A percentile compares a stretch with the other conserved stretches of the same genome.
These are phyloP conservation scores for Melanotus villosus DNA, from an alignment of 2,888 invertebrate species.

Conservation along the genomic window DNA sequence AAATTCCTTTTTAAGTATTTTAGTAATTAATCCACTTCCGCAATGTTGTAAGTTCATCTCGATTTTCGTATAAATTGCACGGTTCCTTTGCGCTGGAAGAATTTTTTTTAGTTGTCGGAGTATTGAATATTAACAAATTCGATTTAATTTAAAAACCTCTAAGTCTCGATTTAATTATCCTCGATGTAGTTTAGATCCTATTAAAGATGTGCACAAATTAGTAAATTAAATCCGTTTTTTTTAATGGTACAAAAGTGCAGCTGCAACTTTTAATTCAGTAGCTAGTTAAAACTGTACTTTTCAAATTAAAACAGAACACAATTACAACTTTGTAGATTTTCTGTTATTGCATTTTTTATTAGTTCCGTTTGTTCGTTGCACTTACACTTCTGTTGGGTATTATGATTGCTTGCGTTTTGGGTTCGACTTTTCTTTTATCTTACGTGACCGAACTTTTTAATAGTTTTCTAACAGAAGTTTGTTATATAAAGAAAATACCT, in stretches of 20 bases:
- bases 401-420: conserved; percentile 26
- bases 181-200: too few relatives aligned
- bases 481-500: conserved; percentile 18
- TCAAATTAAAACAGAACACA: conserved; percentile 37
- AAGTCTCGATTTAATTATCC: too few relatives aligned
- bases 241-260: conserved; percentile 8
- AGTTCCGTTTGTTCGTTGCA: conserved; percentile 18
- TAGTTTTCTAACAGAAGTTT: conserved; percentile 10
- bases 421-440: conserved; percentile 24
- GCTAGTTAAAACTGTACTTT: conserved; percentile 41
- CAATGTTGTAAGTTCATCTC: conserved; percentile 30
- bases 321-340: conserved; percentile 34
- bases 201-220: conserved; percentile 1
- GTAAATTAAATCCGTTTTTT: conserved; percentile 4
- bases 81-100: conserved; percentile 39
- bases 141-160: conserved; percentile 4
- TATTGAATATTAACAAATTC: conserved; percentile 9
- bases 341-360: conserved; percentile 37
- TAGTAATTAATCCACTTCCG: conserved; percentile 29
- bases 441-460: conserved; percentile 40
- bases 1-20: conserved; percentile 19
- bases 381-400: conserved; percentile 22
- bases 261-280: conserved; percentile 21
- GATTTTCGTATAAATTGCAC: conserved; percentile 38
- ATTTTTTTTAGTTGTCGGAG: conserved; percentile 27